phyloP scores from a whole-genome alignment of 2,113 vertebrate species.

The Pelusios castaneus region DNA sequence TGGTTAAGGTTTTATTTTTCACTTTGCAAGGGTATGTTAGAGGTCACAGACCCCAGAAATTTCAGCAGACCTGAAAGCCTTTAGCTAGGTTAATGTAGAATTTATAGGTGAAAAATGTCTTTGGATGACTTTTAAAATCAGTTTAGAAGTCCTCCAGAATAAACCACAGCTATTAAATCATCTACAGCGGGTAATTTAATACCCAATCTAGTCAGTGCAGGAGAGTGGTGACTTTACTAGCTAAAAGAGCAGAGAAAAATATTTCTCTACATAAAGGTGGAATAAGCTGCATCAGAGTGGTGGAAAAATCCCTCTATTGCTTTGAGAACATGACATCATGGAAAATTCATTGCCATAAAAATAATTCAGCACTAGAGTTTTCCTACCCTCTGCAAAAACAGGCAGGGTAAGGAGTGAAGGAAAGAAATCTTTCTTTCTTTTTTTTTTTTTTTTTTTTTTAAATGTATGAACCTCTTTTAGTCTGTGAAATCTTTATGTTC shows the following conservation, averaged over 20 bases:
- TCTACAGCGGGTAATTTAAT: background rate
- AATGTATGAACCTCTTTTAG: background rate
- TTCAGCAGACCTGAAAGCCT: background rate
- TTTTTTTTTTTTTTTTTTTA: too few relatives aligned
- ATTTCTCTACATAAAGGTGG: background rate
- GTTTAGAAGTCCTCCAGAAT: background rate
- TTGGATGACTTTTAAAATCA: background rate
- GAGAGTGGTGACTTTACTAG: background rate
- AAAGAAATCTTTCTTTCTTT: background rate
- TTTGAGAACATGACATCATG: background rate
- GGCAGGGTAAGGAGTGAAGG: background rate
- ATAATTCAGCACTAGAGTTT: background rate
- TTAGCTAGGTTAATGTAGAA: background rate
- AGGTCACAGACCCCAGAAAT: background rate
- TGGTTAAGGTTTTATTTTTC: background rate
- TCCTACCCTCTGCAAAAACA: background rate
- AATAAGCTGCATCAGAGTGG: background rate
- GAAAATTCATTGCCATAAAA: background rate
- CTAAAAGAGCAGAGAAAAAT: slow-evolving; percentile 3
- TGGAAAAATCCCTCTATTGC: background rate
- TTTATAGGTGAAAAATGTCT: background rate
- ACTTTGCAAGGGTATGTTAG: background rate
- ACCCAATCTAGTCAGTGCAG: background rate
- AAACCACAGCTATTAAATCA: slow-evolving; percentile 10
- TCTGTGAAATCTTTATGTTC: background rate